Conservation (phyloP, 2,113 vertebrate species). For the Stercorarius parasiticus region DNA sequence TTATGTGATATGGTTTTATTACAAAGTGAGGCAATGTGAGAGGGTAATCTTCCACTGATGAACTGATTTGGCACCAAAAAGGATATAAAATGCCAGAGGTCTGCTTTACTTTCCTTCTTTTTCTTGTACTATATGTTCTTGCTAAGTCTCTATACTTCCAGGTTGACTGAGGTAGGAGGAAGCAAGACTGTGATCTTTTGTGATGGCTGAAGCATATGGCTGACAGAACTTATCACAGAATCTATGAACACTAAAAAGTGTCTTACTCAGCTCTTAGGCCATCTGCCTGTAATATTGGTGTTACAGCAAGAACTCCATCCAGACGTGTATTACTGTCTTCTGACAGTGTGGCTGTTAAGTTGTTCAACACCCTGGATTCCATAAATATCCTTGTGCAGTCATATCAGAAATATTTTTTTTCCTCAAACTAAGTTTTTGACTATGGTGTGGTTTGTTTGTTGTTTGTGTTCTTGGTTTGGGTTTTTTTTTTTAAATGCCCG, state of each 20-base stretch:
- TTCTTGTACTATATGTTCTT: background rate
- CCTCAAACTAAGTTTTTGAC: background rate
- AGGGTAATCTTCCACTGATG: background rate
- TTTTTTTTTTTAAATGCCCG: background rate
- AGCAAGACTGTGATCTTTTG: background rate
- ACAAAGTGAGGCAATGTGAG: background rate
- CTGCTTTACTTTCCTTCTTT: background rate
- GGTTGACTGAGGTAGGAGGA: background rate
- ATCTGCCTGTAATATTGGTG: background rate
- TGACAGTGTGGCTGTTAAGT: background rate
- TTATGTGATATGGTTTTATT: background rate
- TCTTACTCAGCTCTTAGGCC: background rate
- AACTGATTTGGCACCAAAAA: background rate
- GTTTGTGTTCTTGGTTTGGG: background rate
- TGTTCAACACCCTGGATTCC: background rate
- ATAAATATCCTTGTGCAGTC: background rate
- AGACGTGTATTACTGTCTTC: background rate
- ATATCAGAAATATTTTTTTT: background rate
- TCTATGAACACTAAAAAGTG: background rate
- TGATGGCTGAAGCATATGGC: background rate
- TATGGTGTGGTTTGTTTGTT: background rate
- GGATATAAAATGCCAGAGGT: background rate
- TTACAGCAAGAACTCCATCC: background rate
- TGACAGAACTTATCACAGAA: background rate
- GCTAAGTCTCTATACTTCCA: background rate